Evolutionary conservation across 2,888 invertebrate genomes (phyloP).

Genomic region (Mesorhabditis belari): DNA sequence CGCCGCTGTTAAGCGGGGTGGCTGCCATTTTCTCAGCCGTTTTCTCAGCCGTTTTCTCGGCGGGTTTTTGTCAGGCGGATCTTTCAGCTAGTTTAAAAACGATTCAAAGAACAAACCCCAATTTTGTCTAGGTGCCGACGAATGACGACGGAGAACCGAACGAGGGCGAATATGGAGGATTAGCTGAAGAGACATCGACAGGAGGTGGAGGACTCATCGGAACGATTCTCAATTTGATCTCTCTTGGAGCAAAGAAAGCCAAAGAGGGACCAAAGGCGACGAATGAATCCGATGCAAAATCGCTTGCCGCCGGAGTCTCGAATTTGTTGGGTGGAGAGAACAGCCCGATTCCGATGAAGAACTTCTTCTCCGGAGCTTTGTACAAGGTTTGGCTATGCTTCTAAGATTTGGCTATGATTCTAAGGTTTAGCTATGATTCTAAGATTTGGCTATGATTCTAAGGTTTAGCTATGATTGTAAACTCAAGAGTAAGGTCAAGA

Average conservation of each 20-base stretch:
- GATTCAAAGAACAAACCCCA: too few relatives aligned
- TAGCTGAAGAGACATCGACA: constrained; percentile 42
- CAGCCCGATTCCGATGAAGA: constrained; percentile 47
- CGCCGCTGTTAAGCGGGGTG: too few relatives aligned
- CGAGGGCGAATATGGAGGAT: constrained; percentile 38
- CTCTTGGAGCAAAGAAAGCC: constrained; percentile 40
- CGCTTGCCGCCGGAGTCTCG: constrained; percentile 38
- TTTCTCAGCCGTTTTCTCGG: too few relatives aligned
- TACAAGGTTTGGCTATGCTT: constrained; percentile 44
- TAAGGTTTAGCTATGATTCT: too few relatives aligned
- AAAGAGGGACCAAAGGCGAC: constrained; percentile 17
- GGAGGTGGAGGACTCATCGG: constrained; percentile 49
- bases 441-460: too few relatives aligned
- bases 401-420: too few relatives aligned
- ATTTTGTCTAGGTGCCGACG: constrained; percentile 4
- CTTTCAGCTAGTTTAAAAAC: too few relatives aligned
- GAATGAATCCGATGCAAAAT: background rate
- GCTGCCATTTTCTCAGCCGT: too few relatives aligned
- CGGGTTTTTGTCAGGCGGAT: too few relatives aligned
- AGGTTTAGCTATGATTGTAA: too few relatives aligned
- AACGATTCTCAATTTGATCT: constrained; percentile 48
- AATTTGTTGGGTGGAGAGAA: constrained; percentile 45
- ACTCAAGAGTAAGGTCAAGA: too few relatives aligned
- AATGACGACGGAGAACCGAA: constrained; percentile 18
- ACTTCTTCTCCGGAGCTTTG: constrained; percentile 49